These are phyloP conservation scores for Cephalopholis sonnerati DNA, from an alignment of 2,113 vertebrate species.

Conservation along the genomic window DNA sequence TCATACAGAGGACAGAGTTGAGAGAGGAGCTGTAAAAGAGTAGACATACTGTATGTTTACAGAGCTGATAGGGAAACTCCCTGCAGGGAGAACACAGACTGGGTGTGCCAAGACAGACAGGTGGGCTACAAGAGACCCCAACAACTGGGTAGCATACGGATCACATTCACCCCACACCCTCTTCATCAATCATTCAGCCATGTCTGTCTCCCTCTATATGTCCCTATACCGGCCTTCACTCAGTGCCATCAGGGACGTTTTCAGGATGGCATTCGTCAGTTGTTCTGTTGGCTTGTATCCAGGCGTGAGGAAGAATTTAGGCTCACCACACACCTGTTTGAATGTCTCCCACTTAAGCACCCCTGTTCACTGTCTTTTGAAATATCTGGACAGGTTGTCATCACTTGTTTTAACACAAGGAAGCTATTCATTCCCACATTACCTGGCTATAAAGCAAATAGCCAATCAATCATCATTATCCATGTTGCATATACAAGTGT, in stretches of 20 bases:
- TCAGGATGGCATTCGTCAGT: slow-evolving; percentile 10
- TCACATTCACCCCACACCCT: slow-evolving; percentile 50
- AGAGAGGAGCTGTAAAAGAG: neutral
- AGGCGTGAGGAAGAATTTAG: slow-evolving; percentile 37
- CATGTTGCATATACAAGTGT: neutral
- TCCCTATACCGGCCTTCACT: neutral
- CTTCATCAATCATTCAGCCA: slow-evolving; percentile 47
- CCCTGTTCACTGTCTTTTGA: neutral
- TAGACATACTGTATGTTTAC: neutral
- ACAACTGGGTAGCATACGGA: slow-evolving; percentile 59
- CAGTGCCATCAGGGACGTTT: neutral
- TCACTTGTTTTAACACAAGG: neutral
- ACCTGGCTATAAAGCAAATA: neutral
- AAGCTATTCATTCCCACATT: slow-evolving; percentile 30
- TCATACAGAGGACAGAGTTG: neutral
- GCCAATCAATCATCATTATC: neutral
- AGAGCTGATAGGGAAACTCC: slow-evolving; percentile 15
- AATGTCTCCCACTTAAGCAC: neutral
- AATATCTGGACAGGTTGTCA: neutral
- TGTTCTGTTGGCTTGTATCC: slow-evolving; percentile 41
- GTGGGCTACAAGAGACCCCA: slow-evolving; percentile 41
- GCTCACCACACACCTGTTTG: slow-evolving; percentile 45
- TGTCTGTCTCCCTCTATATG: neutral
- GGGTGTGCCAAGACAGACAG: slow-evolving; percentile 56
- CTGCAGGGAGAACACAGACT: neutral